These are phyloP conservation scores for Polyommatus iphigenia DNA, from an alignment of 2,888 invertebrate species.

Conservation along the genomic window DNA sequence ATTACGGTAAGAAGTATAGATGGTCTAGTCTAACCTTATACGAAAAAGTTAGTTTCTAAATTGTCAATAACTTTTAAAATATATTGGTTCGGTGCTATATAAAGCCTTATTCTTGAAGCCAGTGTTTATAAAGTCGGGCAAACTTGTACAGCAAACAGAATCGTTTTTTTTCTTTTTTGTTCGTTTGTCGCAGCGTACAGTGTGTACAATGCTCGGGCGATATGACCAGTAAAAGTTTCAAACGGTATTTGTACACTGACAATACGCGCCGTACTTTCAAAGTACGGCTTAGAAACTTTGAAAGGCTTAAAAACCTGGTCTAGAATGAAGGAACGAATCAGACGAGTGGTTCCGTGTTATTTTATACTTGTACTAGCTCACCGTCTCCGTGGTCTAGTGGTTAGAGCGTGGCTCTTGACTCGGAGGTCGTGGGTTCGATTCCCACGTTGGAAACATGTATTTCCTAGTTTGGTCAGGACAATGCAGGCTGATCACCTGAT, in stretches of 20 bases:
- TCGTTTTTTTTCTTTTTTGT: not conserved
- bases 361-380: no score
- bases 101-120: not conserved
- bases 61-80: no score
- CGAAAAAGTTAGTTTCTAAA: no score
- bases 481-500: no score
- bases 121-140: not conserved
- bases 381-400: no score
- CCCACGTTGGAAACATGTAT: no score
- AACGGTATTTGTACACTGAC: not conserved
- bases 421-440: no score
- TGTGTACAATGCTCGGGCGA: not conserved
- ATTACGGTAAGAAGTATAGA: no score
- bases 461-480: no score
- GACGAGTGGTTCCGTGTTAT: no score
- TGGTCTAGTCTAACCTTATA: no score
- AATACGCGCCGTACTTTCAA: not conserved
- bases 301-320: not conserved
- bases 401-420: no score
- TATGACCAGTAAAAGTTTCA: conserved; percentile 16
- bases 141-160: not conserved
- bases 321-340: not conserved
- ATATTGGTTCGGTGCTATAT: not conserved
- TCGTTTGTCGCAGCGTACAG: not conserved
- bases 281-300: not conserved